Evolutionary conservation across 2,888 invertebrate genomes (phyloP).

Genomic region (Holacanthella duospinosa): DNA sequence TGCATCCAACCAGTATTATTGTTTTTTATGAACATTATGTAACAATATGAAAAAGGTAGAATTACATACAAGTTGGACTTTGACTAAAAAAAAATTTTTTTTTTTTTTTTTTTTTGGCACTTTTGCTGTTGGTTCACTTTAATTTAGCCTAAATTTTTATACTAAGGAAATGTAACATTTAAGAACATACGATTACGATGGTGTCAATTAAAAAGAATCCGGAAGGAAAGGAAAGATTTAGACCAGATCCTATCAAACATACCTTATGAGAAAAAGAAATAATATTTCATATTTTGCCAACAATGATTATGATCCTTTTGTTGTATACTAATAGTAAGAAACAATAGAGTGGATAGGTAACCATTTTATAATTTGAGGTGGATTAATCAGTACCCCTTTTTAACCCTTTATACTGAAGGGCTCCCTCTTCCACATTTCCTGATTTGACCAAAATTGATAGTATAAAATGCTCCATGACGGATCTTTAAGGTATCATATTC

Average conservation of each 20-base stretch:
- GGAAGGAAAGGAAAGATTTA: conserved; percentile 5
- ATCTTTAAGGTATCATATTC: background rate
- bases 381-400: too few species aligned
- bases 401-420: too few species aligned
- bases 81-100: too few species aligned
- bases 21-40: too few species aligned
- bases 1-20: too few species aligned
- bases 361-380: too few species aligned
- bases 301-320: too few species aligned
- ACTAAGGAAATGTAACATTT: background rate
- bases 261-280: background rate
- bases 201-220: conserved; percentile 2
- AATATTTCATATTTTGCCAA: too few species aligned
- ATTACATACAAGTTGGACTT: too few species aligned
- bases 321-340: too few species aligned
- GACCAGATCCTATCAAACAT: background rate
- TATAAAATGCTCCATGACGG: background rate
- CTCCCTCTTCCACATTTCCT: background rate
- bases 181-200: background rate
- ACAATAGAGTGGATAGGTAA: background rate
- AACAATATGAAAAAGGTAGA: too few species aligned
- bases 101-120: too few species aligned
- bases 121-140: conserved; percentile 3
- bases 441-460: background rate
- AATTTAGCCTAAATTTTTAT: background rate